Conservation (phyloP, 2,797 vertebrate species). For the Botia almorhae region DNA sequence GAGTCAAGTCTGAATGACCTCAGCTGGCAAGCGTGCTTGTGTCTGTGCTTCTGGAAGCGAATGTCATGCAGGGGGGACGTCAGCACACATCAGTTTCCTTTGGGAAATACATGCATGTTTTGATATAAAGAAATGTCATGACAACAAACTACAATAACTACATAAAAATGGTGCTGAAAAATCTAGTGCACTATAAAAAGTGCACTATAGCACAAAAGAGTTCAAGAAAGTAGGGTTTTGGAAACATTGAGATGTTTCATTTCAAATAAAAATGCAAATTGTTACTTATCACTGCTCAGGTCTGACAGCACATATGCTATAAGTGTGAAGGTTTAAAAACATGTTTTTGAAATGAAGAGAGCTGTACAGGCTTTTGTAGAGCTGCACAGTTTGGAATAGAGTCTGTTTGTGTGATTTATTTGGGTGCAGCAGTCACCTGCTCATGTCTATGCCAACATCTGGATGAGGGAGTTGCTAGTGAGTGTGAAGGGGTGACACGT, state of each 20-base stretch:
- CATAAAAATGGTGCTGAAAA: not conserved
- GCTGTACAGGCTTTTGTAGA: too few species aligned
- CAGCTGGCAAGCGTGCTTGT: conserved; percentile 16
- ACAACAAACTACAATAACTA: not conserved
- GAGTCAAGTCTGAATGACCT: conserved; percentile 13
- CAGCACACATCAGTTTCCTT: conserved; percentile 22
- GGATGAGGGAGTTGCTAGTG: conserved; percentile 1
- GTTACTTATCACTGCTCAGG: too few species aligned
- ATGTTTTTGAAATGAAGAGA: too few species aligned
- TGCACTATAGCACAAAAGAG: too few species aligned
- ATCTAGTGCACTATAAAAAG: not conserved
- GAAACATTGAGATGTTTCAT: too few species aligned
- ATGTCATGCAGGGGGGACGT: conserved; percentile 17
- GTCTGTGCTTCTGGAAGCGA: not conserved
- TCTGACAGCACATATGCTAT: too few species aligned
- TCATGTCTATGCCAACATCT: not conserved
- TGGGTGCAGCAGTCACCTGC: not conserved
- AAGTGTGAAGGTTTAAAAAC: too few species aligned
- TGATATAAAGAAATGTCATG: conserved; percentile 21
- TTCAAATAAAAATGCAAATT: too few species aligned
- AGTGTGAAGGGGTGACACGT: conserved; percentile 63
- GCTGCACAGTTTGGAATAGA: too few species aligned
- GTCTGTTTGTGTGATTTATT: too few species aligned
- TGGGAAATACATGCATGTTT: not conserved
- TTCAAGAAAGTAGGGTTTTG: too few species aligned